A percentile compares a stretch with the other conserved stretches of the same genome.
These are phyloP conservation scores for Rhipidura dahli DNA, from an alignment of 2,113 vertebrate species.

Conservation along the genomic window DNA sequence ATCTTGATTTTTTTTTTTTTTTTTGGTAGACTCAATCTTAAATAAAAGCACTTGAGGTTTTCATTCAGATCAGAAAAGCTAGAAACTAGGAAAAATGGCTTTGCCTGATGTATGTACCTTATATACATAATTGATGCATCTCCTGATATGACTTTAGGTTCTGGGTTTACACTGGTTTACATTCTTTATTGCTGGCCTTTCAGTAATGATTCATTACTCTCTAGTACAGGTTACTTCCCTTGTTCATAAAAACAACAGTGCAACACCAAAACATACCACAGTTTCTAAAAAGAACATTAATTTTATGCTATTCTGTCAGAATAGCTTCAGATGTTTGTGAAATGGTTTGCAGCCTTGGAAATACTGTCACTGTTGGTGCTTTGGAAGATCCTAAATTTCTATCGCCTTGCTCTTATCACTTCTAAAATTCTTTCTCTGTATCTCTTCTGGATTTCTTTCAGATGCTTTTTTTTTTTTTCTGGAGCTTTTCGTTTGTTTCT, in stretches of 20 bases:
- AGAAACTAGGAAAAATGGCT: not conserved
- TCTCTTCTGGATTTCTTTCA: not conserved
- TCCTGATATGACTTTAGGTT: not conserved
- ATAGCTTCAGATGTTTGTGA: not conserved
- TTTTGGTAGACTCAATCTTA: not conserved
- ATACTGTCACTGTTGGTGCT: not conserved
- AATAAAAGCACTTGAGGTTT: not conserved
- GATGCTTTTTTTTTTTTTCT: not conserved
- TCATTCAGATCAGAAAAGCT: not conserved
- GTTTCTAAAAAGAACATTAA: not conserved
- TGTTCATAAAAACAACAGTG: not conserved
- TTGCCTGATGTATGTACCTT: not conserved
- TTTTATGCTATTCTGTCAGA: not conserved
- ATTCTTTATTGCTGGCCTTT: not conserved
- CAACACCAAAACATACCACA: not conserved
- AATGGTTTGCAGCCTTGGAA: not conserved
- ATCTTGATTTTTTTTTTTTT: not conserved
- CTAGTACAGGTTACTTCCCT: not conserved
- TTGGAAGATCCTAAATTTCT: not conserved
- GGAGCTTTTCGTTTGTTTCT: not conserved
- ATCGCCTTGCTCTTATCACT: not conserved
- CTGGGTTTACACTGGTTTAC: not conserved
- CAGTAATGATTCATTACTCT: not conserved
- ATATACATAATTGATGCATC: too few relatives aligned
- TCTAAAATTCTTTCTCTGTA: not conserved